Base-by-base conservation (phyloP, 1,140 invertebrate species). In the Chymomyza costata region DNA sequence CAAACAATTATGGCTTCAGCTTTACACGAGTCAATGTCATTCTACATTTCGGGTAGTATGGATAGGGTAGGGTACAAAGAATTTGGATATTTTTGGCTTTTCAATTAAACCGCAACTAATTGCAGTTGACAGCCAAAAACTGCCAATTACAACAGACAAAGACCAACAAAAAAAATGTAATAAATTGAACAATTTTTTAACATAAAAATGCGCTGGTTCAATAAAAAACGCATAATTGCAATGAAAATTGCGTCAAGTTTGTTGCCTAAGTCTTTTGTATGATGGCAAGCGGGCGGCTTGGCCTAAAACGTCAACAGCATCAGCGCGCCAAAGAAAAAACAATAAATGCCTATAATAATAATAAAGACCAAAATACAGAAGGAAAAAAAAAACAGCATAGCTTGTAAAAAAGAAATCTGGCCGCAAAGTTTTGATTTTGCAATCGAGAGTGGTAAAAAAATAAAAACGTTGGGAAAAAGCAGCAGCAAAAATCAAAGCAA, bases 271-370 rank as follows among this genome's bases (percentile, higher is more conserved):
- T 82, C 64, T 76, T 82, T 69, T 82, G 56, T 82, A 25, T 46
- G 44, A 7, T 25, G 21, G 3, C 3, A 8, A 44, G 15, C 1
- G 1, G 18, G 14, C 7, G 8, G 37, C 37, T 13, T 6, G 15
- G 6, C 32, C 11, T 8, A 17, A 8, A 41, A 41, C 14, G 14
- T n/a, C n/a, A 18, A 18, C 3, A 21, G 25, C 46, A 16, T 38
- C 18, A 50, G 11, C 14, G 16, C 19, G 19, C 37, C 35, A 53
- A 53, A 70, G 10, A 28, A 5, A 28, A 66, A 64, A 68, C n/a
- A n/a, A n/a, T n/a, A n/a, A n/a, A n/a, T n/a, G n/a, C n/a, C n/a
- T 76, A 61, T 74, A 76, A 78, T 78, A 76, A 76, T 76, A 78
- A 78, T 76, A 62, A 70, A 76, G 78, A 65, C 55, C 71, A 45